Conservation (phyloP, 2,113 vertebrate genomes). For the Calidris pugnax region DNA sequence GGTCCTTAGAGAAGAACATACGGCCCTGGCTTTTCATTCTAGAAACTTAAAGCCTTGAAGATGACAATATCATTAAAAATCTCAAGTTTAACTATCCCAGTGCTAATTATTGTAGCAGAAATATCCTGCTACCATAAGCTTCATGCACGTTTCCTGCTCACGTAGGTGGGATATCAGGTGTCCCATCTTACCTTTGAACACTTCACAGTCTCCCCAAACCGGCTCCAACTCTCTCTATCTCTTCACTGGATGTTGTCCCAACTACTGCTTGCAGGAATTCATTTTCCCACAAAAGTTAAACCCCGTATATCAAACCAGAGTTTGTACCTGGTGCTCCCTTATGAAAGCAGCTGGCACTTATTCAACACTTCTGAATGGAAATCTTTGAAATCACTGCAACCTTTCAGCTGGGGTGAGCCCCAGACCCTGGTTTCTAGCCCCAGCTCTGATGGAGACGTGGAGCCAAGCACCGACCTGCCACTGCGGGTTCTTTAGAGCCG, state of each 20-base stretch:
- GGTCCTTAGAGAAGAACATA: not conserved
- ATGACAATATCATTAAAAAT: not conserved
- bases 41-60: not conserved
- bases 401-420: not conserved
- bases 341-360: not conserved
- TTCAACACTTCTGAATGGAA: not conserved
- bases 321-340: not conserved
- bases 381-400: not conserved
- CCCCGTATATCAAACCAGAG: not conserved
- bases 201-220: not conserved
- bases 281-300: not conserved
- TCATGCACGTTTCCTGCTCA: not conserved
- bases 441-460: not conserved
- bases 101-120: not conserved
- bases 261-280: not conserved
- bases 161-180: not conserved
- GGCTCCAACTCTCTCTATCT: not conserved
- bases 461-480: not conserved
- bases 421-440: not conserved
- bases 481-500: not conserved
- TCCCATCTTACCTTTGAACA: not conserved
- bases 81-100: not conserved
- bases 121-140: not conserved
- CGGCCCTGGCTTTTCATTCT: not conserved
- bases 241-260: not conserved